Evolutionary conservation across 30 jellyfish, hydroid and myxozoan genomes (phyloP), one percentile per base, ranked within the genome.

Genomic region (Cassiopea andromeda): DNA sequence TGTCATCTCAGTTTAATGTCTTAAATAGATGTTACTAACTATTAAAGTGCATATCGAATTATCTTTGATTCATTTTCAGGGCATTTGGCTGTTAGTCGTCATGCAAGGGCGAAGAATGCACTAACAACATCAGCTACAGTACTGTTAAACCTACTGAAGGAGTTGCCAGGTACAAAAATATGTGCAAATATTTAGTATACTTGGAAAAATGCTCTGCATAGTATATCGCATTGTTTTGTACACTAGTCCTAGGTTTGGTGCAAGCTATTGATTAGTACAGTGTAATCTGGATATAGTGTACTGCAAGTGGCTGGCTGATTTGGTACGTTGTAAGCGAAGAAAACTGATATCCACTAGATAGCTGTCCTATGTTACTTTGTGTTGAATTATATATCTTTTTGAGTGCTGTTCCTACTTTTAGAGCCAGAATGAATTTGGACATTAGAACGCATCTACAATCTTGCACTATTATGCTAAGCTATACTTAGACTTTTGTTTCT

Each of bases 61-160:
- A 13, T 12, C 59, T 45, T 61, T 18, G 8, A 19, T 48, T 60
- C 13, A 45, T 38, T 81, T 81, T 68, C 81, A 81, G 90, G 90
- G 19, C 61, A 57, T 27, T 50, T 81, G 47, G 61, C 90, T 1
- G 81, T 68, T 46, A 67, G 61, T 81, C 90, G 81, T 38, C 66
- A 16, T 18, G 68, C 81, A 6, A 43, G 90, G 45, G 81, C 90
- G 1, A 81, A 48, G 69, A 78, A 81, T 46, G 81, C 90, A 44
- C 71, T 7, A 69, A 67, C 68, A 67, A 67, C 90, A 12, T 81
- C 90, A 1, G 17, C 81, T 61, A 60, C 90, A 7, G 90, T 60
- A 48, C 71, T 81, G 4, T 69, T 38, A 4, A 16, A 69, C 47
- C 78, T 69, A 57, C 68, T 57, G 68, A 57, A 57, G 68, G 68